Conservation (phyloP, 37 sponge, comb jelly and placozoan species). For the Lycopodina hypogea region DNA sequence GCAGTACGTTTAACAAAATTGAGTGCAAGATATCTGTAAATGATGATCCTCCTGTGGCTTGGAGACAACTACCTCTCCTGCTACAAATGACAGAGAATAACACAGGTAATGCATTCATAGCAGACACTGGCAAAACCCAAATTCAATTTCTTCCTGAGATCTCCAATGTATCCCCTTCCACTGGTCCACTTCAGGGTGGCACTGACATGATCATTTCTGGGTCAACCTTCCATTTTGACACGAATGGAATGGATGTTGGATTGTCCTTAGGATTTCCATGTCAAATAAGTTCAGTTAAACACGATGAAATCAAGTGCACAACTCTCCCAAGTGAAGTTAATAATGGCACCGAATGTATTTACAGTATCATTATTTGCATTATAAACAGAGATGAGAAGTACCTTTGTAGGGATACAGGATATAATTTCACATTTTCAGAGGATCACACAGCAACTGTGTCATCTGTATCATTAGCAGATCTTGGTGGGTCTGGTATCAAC, state of each 20-base stretch:
- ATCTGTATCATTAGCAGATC: conserved; percentile 1
- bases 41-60: background rate
- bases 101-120: conserved; percentile 31
- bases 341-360: background rate
- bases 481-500: background rate
- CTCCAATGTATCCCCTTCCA: conserved; percentile 20
- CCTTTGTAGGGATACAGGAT: conserved; percentile 10
- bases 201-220: conserved; percentile 51
- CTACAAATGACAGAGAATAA: conserved; percentile 14
- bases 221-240: conserved; percentile 12
- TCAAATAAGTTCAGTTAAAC: conserved; percentile 5
- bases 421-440: conserved; percentile 15
- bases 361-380: background rate
- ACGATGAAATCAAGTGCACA: conserved; percentile 6
- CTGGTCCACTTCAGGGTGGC: conserved; percentile 56
- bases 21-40: conserved; percentile 6
- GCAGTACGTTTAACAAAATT: conserved; percentile 8
- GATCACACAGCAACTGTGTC: conserved; percentile 27
- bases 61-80: conserved; percentile 13
- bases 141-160: conserved; percentile 31
- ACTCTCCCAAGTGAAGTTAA: background rate
- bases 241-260: conserved; percentile 1
- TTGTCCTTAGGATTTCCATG: conserved; percentile 19
- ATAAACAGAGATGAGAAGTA: background rate
- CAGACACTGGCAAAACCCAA: background rate